Percentiles rank a stretch among this genome's conserved stretches.
Evolutionary conservation across 2,797 vertebrate genomes (phyloP).

Genomic region (Salarias fasciatus): DNA sequence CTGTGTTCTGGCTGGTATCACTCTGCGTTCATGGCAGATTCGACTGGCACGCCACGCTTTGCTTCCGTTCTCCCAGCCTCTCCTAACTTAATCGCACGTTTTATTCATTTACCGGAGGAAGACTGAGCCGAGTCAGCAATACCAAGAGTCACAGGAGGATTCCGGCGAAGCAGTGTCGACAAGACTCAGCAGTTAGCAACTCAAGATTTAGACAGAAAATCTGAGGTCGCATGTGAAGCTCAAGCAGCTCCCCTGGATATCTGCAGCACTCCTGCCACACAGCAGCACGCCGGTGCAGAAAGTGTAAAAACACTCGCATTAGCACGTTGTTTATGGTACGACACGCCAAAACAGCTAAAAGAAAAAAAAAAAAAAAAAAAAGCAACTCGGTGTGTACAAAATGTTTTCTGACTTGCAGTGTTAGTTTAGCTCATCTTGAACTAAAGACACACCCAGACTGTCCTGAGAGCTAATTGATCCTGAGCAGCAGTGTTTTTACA

Average conservation of each 20-base stretch:
- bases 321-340: too few species aligned
- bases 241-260: neutral
- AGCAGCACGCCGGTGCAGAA: too few species aligned
- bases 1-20: slow-evolving; percentile 41
- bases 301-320: too few species aligned
- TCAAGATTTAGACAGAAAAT: neutral
- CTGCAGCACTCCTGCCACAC: neutral
- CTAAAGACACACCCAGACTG: too few species aligned
- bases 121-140: slow-evolving; percentile 39
- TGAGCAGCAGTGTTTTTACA: too few species aligned
- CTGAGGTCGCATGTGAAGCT: neutral
- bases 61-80: slow-evolving; percentile 41
- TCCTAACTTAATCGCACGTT: slow-evolving; percentile 27
- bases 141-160: slow-evolving; percentile 1
- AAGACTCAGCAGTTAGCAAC: neutral
- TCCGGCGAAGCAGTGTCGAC: slow-evolving; percentile 8
- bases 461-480: too few species aligned
- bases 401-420: too few species aligned
- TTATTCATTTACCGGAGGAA: slow-evolving; percentile 28
- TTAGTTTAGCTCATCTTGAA: too few species aligned
- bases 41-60: slow-evolving; percentile 21
- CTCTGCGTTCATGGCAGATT: slow-evolving; percentile 38
- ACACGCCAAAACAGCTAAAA: too few species aligned
- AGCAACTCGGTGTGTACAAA: too few species aligned
- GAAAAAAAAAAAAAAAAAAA: too few species aligned